Evolutionary conservation across 2,113 vertebrate genomes (phyloP), one percentile per base, ranked within the genome.

Genomic region (Piprites chloris): DNA sequence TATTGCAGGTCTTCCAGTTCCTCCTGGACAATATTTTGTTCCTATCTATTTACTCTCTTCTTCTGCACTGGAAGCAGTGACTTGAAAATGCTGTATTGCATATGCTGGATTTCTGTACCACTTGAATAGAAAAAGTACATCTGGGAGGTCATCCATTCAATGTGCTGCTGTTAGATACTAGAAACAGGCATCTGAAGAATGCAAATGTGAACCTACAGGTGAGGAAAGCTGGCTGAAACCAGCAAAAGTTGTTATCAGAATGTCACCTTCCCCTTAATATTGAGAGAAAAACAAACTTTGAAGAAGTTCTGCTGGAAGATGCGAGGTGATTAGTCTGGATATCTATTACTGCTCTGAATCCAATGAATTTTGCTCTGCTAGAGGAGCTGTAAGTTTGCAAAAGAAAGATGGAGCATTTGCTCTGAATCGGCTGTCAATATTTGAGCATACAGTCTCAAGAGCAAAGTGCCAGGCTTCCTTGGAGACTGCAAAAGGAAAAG

Each of bases 281-380:
- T 67, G 52, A 58, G 42, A 76, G n/a, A 44, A 71, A 82, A 94
- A 61, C 8, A 66, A 44, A 56, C 26, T 46, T 37, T 24, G 39
- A 79, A 61, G 30, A 74, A 73, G 11, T 65, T 72, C 5, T 49
- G 15, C 15, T 46, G 37, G 42, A 35, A 92, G 42, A 65, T 4
- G 6, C 0, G 0, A 85, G 18, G 19, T 61, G 33, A 26, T 21
- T 55, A 14, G 14, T 63, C 33, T 81, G 35, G 9, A 23, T 82
- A 32, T 6, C 30, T 77, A 2, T 55, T 63, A 18, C 56, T 91
- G 27, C 32, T n/a, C 50, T 55, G 39, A 91, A 84, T 67, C 6
- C 35, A 39, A 3, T 7, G 5, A 76, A 32, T 58, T 67, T 84
- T 89, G 33, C 10, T 33, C 46, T 80, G 13, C 47, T 89, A 65